These are phyloP conservation scores for Bombycilla garrulus DNA, from an alignment of 2,113 vertebrate genomes.

Conservation along the genomic window DNA sequence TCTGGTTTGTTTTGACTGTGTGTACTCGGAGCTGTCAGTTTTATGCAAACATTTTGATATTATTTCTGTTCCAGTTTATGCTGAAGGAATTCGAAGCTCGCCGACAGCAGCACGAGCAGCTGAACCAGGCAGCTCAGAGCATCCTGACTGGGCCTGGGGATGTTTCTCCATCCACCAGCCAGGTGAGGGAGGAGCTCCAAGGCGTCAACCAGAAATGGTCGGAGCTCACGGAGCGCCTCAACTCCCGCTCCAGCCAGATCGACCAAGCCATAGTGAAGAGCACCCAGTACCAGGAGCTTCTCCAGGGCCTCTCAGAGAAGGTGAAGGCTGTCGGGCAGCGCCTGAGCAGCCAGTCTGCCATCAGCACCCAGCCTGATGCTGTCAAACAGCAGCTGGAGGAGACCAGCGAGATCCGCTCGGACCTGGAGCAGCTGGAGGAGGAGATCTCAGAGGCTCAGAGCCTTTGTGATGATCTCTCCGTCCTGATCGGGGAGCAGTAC, in stretches of 20 bases:
- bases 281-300: slow-evolving; percentile 85
- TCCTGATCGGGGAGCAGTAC: slow-evolving; percentile 92
- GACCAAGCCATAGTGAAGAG: slow-evolving; percentile 92
- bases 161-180: slow-evolving; percentile 78
- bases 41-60: slow-evolving; percentile 56
- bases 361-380: slow-evolving; percentile 90
- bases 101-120: slow-evolving; percentile 88
- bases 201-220: slow-evolving; percentile 89
- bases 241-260: slow-evolving; percentile 86
- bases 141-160: slow-evolving; percentile 83
- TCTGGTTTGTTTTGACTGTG: slow-evolving; percentile 68
- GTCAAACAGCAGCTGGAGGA: slow-evolving; percentile 91
- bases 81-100: slow-evolving; percentile 96
- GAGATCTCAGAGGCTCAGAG: slow-evolving; percentile 84
- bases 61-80: slow-evolving; percentile 90
- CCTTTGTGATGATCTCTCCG: slow-evolving; percentile 86
- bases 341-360: slow-evolving; percentile 83
- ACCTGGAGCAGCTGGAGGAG: slow-evolving; percentile 83
- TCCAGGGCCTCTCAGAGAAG: slow-evolving; percentile 85
- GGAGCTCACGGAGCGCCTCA: slow-evolving; percentile 82
- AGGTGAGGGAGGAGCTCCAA: slow-evolving; percentile 83
- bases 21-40: slow-evolving; percentile 63
- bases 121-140: slow-evolving; percentile 89
- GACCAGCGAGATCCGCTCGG: slow-evolving; percentile 92
- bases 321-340: slow-evolving; percentile 80